Base-by-base conservation (phyloP, 1,140 invertebrate genomes). In the Panagrolaimus sp. region DNA sequence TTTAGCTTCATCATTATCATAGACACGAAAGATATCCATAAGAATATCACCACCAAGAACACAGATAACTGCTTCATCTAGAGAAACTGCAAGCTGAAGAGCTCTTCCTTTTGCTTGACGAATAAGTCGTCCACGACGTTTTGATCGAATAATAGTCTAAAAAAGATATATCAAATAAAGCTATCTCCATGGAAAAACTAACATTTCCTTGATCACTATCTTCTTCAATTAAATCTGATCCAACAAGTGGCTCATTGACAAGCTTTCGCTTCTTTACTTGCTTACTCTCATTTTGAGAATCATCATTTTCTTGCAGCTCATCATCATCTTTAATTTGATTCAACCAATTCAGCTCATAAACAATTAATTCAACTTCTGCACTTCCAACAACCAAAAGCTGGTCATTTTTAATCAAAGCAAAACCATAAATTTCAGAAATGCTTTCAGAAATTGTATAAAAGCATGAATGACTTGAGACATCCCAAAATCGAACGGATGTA, bases 401-500 rank as follows among this genome's bases (percentile, higher is more conserved):
- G 47, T 84, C 81, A 28, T 73, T 26, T 26, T 73, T 67, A 15
- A 83, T 52, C 38, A 97, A 83, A n/a, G 88, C 87, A 77, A 94
- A 88, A 71, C 89, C 88, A 90, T 92, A 96, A 32, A 97, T 88
- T 90, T 91, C 24, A 63, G 43, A 67, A 78, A 76, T 55, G n/a
- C 14, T 76, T 24, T 68, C 32, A 38, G 52, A 47, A 47, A 78
- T 63, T 15, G 96, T 98, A 83, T 92, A 91, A 78, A 98, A 98
- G 84, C 95, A 97, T 81, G 94, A 91, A 78, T 94, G 90, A 26
- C 91, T 95, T 72, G 91, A 89, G 66, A 98, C 84, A 86, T 98
- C 92, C 95, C 95, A 98, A 83, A 98, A 94, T 83, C 98, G 98
- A 0, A 98, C 88, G 83, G 91, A 91, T 15, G 90, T 90, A 84